A percentile compares a stretch with the other conserved stretches of the same genome.
Conservation (phyloP, 1,140 invertebrate genomes). For the Adelges cooleyi region DNA sequence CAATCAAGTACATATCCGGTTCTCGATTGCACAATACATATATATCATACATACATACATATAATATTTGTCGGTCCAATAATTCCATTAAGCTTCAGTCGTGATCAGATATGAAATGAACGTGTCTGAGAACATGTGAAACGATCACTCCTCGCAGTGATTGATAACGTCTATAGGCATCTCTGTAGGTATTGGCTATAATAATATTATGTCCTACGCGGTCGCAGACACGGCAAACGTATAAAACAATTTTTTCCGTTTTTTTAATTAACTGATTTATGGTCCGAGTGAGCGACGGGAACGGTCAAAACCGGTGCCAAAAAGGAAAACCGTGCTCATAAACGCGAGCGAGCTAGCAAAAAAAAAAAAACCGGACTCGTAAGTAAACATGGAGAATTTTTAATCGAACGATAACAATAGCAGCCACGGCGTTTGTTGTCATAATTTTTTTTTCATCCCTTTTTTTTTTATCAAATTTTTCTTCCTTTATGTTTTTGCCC, state of each 20-base stretch:
- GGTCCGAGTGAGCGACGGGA: not conserved
- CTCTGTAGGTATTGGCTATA: too few species aligned
- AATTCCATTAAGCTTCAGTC: too few species aligned
- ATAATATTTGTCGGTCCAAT: too few species aligned
- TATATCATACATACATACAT: too few species aligned
- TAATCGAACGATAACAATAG: not conserved
- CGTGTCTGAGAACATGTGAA: conserved; percentile 25
- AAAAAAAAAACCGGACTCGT: not conserved
- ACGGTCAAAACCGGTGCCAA: conserved; percentile 8
- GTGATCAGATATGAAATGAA: not conserved
- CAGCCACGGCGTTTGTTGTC: not conserved
- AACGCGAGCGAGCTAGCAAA: not conserved
- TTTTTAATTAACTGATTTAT: conserved; percentile 26
- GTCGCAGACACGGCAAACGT: too few species aligned
- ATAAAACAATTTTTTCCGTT: too few species aligned
- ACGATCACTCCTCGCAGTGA: conserved; percentile 5
- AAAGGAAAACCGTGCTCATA: not conserved
- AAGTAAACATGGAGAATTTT: not conserved
- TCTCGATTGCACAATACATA: too few species aligned
- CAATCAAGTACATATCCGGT: too few species aligned
- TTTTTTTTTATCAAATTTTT: not conserved
- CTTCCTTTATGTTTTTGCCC: too few species aligned
- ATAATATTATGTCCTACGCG: too few species aligned
- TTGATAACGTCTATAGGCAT: not conserved
- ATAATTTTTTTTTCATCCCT: conserved; percentile 1